Evolutionary conservation across 2,888 invertebrate genomes (phyloP).

Genomic region (Torymus auratus): DNA sequence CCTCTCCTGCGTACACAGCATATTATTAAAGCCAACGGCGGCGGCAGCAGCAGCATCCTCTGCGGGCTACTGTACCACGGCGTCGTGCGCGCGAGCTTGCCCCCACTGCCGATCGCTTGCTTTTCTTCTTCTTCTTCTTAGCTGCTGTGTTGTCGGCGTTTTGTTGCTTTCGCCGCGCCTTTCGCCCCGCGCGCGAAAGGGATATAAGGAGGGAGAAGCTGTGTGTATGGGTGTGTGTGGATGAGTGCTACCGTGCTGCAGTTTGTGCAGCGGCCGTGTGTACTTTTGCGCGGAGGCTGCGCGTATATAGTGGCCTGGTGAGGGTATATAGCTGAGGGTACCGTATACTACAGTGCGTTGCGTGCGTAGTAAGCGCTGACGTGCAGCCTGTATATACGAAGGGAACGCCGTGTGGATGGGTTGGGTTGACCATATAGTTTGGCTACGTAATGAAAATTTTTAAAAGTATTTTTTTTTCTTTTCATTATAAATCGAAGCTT

Average conservation of each 20-base stretch:
- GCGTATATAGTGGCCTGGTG: too few relatives aligned
- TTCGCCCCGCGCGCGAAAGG: slow-evolving; percentile 5
- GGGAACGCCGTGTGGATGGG: too few relatives aligned
- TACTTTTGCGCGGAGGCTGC: neutral
- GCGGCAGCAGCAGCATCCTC: slow-evolving; percentile 42
- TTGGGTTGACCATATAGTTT: too few relatives aligned
- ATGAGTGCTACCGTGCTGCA: slow-evolving; percentile 35
- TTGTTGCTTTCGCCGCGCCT: slow-evolving; percentile 5
- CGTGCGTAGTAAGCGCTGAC: too few relatives aligned
- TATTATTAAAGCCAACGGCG: slow-evolving; percentile 51
- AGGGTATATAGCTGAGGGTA: too few relatives aligned
- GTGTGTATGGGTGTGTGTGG: neutral
- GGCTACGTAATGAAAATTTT: too few relatives aligned
- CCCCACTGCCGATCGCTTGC: slow-evolving; percentile 54
- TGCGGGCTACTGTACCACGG: slow-evolving; percentile 57
- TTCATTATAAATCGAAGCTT: too few relatives aligned
- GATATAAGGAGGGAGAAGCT: slow-evolving; percentile 6
- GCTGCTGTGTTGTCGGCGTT: slow-evolving; percentile 47
- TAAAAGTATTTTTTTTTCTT: too few relatives aligned
- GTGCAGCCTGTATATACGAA: too few relatives aligned
- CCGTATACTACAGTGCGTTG: too few relatives aligned
- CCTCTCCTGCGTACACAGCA: slow-evolving; percentile 4
- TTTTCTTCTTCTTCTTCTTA: slow-evolving; percentile 13
- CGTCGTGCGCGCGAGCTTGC: slow-evolving; percentile 54
- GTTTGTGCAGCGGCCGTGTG: slow-evolving; percentile 2